A percentile compares a stretch with the other conserved stretches of the same genome.
Conservation (phyloP, 2,888 invertebrate genomes). For the Chelonus formosanus region DNA sequence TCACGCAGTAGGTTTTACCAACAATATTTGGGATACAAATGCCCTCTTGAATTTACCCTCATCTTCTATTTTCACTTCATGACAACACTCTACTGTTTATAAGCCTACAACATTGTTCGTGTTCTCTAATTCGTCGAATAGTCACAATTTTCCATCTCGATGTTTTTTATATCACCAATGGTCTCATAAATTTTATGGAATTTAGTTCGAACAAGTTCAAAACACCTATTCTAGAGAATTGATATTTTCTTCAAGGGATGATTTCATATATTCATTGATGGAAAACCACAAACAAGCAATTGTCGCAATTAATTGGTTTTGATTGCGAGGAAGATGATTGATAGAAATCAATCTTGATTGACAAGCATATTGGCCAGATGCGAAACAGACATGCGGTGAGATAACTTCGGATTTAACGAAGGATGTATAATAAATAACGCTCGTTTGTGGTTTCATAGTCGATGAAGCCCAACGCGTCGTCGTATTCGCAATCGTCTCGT, state of each 20-base stretch:
- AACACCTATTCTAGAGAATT: too few species aligned
- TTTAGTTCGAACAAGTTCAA: too few species aligned
- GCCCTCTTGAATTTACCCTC: constrained; percentile 6
- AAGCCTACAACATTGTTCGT: neutral
- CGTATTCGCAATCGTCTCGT: constrained; percentile 21
- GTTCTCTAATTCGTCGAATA: neutral
- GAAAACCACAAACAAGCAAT: neutral
- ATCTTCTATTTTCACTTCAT: constrained; percentile 2
- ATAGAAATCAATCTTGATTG: constrained; percentile 7
- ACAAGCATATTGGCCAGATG: constrained; percentile 7
- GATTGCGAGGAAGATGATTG: neutral
- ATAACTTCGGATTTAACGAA: neutral
- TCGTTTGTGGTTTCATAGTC: constrained; percentile 32
- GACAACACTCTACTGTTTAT: constrained; percentile 6
- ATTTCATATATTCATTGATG: neutral
- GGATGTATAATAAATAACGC: constrained; percentile 29
- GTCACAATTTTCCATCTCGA: too few species aligned
- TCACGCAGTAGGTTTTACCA: constrained; percentile 42
- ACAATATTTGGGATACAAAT: constrained; percentile 20
- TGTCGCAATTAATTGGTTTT: neutral
- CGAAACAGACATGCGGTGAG: constrained; percentile 17
- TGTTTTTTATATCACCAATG: too few species aligned
- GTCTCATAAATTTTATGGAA: too few species aligned
- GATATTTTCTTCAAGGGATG: too few species aligned
- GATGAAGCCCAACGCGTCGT: constrained; percentile 10